These are phyloP conservation scores for Bedellia somnulentella DNA, from an alignment of 2,888 invertebrate species.

Conservation along the genomic window DNA sequence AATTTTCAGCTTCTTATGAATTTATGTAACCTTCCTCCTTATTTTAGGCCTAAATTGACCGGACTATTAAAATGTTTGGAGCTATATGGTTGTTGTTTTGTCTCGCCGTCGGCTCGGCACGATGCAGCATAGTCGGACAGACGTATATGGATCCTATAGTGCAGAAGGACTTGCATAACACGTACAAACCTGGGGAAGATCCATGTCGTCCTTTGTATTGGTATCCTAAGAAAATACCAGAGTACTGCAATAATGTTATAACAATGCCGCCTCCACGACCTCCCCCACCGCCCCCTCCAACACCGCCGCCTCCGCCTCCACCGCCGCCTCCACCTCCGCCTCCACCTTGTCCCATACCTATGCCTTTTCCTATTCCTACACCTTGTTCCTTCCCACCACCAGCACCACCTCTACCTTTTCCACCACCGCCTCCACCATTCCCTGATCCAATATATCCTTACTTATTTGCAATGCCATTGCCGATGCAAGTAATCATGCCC, in stretches of 20 bases:
- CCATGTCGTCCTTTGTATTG: constrained; percentile 41
- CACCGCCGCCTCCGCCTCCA: constrained; percentile 9
- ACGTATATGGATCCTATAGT: constrained; percentile 20
- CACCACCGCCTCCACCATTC: constrained; percentile 4
- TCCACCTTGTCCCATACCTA: constrained; percentile 4
- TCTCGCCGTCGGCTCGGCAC: too few species aligned
- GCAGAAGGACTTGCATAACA: constrained; percentile 7
- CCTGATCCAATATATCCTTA: constrained; percentile 1
- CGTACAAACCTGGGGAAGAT: constrained; percentile 16
- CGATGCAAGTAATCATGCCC: too few species aligned
- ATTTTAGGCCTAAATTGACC: too few species aligned
- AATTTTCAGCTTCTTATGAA: too few species aligned
- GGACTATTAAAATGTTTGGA: too few species aligned
- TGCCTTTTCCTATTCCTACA: too few species aligned
- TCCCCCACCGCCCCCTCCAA: constrained; percentile 4
- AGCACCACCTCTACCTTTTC: constrained; percentile 5
- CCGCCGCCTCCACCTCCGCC: constrained; percentile 6
- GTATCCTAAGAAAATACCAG: constrained; percentile 24
- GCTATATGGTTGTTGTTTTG: too few species aligned
- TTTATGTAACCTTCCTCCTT: too few species aligned
- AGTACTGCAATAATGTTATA: constrained; percentile 16
- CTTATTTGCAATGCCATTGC: neutral
- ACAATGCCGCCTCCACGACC: constrained; percentile 8
- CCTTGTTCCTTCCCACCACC: constrained; percentile 5
- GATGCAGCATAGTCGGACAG: constrained; percentile 22